These are phyloP conservation scores for Macrostomum cliftonense DNA, from an alignment of 2,888 invertebrate species.

Conservation along the genomic window DNA sequence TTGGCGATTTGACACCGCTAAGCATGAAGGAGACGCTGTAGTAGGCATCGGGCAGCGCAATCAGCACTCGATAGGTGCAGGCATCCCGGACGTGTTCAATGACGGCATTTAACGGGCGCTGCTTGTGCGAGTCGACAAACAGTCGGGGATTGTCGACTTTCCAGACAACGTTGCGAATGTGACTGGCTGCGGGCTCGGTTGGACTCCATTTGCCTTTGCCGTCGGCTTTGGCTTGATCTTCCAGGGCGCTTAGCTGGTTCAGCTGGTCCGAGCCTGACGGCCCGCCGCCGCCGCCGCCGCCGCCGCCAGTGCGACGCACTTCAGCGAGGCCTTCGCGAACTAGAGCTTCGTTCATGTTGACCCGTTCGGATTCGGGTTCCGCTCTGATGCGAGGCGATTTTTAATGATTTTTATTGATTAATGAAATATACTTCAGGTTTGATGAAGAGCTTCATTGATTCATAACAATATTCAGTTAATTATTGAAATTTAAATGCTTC, in stretches of 20 bases:
- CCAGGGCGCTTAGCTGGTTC: conserved; percentile 54
- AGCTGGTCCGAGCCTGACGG: conserved; percentile 31
- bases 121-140: conserved; percentile 19
- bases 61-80: conserved; percentile 72
- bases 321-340: conserved; percentile 72
- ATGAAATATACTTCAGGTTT: too few relatives aligned
- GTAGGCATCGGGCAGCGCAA: conserved; percentile 57
- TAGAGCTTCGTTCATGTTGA: conserved; percentile 69
- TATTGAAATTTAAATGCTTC: too few relatives aligned
- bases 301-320: conserved; percentile 39
- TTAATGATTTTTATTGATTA: too few relatives aligned
- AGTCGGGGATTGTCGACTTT: conserved; percentile 59
- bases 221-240: conserved; percentile 68
- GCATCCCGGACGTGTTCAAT: conserved; percentile 95
- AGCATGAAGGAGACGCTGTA: conserved; percentile 82
- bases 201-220: conserved; percentile 53
- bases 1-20: conserved; percentile 53
- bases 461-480: too few relatives aligned
- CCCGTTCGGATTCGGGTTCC: conserved; percentile 47
- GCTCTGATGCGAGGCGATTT: neutral
- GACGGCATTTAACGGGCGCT: conserved; percentile 48
- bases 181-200: conserved; percentile 41
- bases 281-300: neutral
- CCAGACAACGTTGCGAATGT: conserved; percentile 72
- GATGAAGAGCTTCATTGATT: too few relatives aligned